Conservation (phyloP, 2,888 invertebrate species). For the Macrosiphum euphorbiae region DNA sequence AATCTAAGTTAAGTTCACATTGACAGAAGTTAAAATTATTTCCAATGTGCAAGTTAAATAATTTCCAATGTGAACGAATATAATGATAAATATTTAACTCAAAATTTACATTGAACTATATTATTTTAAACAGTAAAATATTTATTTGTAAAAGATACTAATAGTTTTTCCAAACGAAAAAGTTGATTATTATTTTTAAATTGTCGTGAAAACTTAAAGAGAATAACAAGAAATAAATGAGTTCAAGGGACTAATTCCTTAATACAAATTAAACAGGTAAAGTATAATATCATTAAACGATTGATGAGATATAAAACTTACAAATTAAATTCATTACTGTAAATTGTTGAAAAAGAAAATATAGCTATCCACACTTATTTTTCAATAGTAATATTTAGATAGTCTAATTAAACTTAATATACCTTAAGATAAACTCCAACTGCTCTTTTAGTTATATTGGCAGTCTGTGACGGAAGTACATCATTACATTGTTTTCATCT, state of each 20-base stretch:
- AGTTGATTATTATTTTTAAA: not conserved
- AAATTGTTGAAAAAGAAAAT: conserved; percentile 34
- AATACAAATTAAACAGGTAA: not conserved
- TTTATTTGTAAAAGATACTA: not conserved
- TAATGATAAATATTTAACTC: not conserved
- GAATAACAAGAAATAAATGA: not conserved
- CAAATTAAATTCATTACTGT: not conserved
- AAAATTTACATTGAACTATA: not conserved
- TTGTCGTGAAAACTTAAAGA: not conserved
- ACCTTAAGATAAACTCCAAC: not conserved
- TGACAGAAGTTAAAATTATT: not conserved
- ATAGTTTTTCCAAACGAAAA: not conserved
- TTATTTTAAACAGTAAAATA: not conserved
- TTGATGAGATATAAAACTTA: conserved; percentile 28
- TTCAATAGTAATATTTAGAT: not conserved
- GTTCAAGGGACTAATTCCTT: not conserved
- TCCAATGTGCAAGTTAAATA: not conserved
- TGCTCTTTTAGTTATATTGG: not conserved
- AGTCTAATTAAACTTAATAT: conserved; percentile 27
- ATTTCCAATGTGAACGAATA: not conserved
- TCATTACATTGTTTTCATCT: conserved; percentile 43
- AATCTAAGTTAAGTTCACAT: not conserved
- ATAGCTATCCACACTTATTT: conserved; percentile 42
- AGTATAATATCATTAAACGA: not conserved
- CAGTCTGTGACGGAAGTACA: not conserved